Evolutionary conservation across 2,113 vertebrate genomes (phyloP), one percentile per base, ranked within the genome.

Genomic region (Carassius carassius): DNA sequence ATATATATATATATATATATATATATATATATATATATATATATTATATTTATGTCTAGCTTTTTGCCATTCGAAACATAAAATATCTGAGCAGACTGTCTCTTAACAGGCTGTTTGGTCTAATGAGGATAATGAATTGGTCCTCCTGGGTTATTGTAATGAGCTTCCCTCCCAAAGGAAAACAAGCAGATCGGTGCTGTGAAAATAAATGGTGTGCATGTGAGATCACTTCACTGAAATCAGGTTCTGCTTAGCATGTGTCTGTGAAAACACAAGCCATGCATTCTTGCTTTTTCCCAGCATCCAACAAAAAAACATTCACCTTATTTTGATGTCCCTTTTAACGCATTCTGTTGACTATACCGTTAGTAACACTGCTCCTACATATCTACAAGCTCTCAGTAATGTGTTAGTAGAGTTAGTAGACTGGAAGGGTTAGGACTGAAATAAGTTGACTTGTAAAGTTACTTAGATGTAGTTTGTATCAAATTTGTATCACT

Each of bases 51-150:
- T 19, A 56, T 78, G 25, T 58, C 21, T 58, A 21, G 17, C 17
- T 21, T 58, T 58, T 19, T 58, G 54, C 54, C 21, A 19, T 21
- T 3, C 17, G 8, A 63, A 29, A 25, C 0, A n/a, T 63, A 11
- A 29, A 65, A 60, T 10, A n/a, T 60, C 56, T 60, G 14, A 1
- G 32, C 23, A 79, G 84, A 84, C 89, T 81, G 88, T 93, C 92
- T 92, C 86, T 84, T 90, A 91, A 93, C 92, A 92, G 89, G 88
- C 86, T 89, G 70, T 92, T 84, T 84, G 90, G 82, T 84, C 84
- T 93, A 94, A 94, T 92, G 91, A 94, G 82, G 88, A 89, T 91
- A 91, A 94, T 94, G 89, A 92, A 94, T 94, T 92, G 88, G 91
- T 90, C 90, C 65, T 91, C 88, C 88, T 89, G 89, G 91, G 56